Evolutionary conservation across 2,113 vertebrate genomes (phyloP).

Genomic region (Cyphomyrus plagiostoma): DNA sequence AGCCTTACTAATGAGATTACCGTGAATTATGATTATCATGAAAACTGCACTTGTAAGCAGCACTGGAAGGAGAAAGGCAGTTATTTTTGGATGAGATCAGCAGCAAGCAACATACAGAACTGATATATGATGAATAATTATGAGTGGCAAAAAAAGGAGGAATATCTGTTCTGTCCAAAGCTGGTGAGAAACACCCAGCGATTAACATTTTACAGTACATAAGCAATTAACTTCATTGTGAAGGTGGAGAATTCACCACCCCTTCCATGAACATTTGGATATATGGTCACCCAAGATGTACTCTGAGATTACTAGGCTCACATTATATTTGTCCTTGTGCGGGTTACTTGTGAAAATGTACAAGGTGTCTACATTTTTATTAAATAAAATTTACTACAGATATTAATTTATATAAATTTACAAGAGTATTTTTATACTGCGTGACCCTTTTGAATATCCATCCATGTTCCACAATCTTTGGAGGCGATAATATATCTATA

Average conservation of each 20-base stretch:
- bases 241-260: not conserved
- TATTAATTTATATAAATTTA: not conserved
- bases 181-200: not conserved
- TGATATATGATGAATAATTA: slow-evolving; percentile 3
- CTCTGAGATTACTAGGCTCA: not conserved
- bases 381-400: not conserved
- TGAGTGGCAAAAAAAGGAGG: not conserved
- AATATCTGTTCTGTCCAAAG: not conserved
- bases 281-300: not conserved
- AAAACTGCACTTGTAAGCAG: slow-evolving; percentile 3
- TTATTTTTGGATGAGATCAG: not conserved
- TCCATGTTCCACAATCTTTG: not conserved
- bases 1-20: slow-evolving; percentile 3
- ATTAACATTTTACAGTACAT: not conserved
- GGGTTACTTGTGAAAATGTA: not conserved
- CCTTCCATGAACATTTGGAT: not conserved
- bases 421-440: not conserved
- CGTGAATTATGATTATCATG: not conserved
- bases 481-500: not conserved
- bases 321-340: not conserved
- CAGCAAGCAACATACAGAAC: not conserved
- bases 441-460: not conserved
- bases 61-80: not conserved
- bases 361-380: not conserved
- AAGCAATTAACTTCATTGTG: not conserved